Conservation (phyloP, 2,888 invertebrate species). For the Drosophila putrida region DNA sequence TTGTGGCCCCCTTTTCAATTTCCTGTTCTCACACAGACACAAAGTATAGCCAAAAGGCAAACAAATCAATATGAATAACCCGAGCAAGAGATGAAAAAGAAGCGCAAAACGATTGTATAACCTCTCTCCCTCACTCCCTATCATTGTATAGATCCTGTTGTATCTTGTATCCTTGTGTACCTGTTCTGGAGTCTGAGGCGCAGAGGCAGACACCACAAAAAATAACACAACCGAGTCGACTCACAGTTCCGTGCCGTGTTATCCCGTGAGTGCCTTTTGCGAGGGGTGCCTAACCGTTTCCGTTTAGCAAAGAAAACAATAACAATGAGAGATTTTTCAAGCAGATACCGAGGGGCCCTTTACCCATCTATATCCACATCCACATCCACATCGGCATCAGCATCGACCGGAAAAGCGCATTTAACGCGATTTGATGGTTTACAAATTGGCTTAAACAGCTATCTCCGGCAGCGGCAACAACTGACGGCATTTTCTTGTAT, state of each 20-base stretch:
- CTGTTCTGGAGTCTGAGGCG: constrained; percentile 41
- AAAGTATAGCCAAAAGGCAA: constrained; percentile 62
- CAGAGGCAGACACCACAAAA: constrained; percentile 38
- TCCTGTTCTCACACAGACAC: constrained; percentile 66
- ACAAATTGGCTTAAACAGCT: constrained; percentile 82
- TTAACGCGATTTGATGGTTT: constrained; percentile 83
- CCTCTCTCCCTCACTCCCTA: neutral
- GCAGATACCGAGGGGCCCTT: constrained; percentile 41
- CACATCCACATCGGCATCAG: constrained; percentile 2
- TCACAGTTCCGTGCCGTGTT: constrained; percentile 34
- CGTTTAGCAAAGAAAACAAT: constrained; percentile 80
- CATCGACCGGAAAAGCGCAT: constrained; percentile 75
- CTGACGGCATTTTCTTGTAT: constrained; percentile 54
- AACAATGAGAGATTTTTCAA: constrained; percentile 68
- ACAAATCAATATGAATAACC: constrained; percentile 71
- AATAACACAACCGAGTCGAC: constrained; percentile 34
- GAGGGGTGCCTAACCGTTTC: constrained; percentile 76
- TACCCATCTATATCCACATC: constrained; percentile 15
- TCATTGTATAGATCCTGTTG: neutral
- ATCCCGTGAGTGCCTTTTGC: constrained; percentile 42
- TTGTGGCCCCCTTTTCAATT: constrained; percentile 53
- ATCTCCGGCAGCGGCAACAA: constrained; percentile 55
- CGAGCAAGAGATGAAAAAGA: constrained; percentile 54
- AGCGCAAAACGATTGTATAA: constrained; percentile 49
- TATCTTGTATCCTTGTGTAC: constrained; percentile 17